Evolutionary conservation across 1,140 invertebrate species (phyloP).

Genomic region (Oryctes rhinoceros): DNA sequence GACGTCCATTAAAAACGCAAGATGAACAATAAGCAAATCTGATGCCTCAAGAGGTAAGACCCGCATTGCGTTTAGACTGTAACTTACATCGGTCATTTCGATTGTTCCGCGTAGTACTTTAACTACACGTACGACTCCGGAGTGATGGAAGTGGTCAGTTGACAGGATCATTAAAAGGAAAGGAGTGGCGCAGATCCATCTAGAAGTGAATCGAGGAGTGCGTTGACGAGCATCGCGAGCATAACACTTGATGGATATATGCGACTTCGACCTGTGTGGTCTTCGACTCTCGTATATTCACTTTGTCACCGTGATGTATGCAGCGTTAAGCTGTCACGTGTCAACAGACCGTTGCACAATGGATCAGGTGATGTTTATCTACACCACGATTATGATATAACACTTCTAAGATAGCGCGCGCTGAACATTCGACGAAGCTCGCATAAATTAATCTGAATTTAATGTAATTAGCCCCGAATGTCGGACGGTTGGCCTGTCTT

Average conservation of each 20-base stretch:
- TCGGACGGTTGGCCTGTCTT: background rate
- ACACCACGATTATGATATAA: constrained; percentile 38
- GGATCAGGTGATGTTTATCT: constrained; percentile 34
- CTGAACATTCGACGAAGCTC: background rate
- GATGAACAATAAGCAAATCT: no score
- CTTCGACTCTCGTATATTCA: constrained; percentile 37
- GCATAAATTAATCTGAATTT: constrained; percentile 31
- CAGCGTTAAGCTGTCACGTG: constrained; percentile 40
- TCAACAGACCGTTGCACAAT: constrained; percentile 38
- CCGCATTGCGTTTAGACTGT: no score
- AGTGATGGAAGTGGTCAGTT: constrained; percentile 35
- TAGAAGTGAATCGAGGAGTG: constrained; percentile 26
- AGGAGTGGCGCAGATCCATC: constrained; percentile 32
- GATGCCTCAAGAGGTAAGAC: no score
- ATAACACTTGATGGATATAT: constrained; percentile 25
- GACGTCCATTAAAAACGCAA: no score
- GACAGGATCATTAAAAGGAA: constrained; percentile 35
- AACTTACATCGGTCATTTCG: no score
- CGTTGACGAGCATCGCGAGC: constrained; percentile 11
- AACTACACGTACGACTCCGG: background rate
- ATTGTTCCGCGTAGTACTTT: no score
- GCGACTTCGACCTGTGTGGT: constrained; percentile 31
- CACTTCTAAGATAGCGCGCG: constrained; percentile 24
- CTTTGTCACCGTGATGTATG: constrained; percentile 40
- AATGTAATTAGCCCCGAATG: background rate